Conservation (phyloP, 1,140 invertebrate genomes). For the Carcinoscorpius rotundicauda region DNA sequence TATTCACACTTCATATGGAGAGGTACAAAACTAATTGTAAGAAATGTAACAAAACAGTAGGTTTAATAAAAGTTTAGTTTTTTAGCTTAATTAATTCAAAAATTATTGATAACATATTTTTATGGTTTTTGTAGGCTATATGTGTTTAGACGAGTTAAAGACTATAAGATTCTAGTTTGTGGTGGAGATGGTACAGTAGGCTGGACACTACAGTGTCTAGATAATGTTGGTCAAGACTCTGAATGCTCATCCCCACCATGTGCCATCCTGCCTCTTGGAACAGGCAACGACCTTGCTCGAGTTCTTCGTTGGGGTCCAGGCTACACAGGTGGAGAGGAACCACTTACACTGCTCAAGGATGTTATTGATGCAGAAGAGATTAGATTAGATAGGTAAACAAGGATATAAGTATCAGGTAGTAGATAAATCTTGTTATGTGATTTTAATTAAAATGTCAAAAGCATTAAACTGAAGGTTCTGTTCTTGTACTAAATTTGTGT, state of each 20-base stretch:
- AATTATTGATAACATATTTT: background rate
- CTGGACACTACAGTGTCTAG: slow-evolving; percentile 97
- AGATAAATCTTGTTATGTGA: no score
- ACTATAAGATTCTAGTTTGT: slow-evolving; percentile 98
- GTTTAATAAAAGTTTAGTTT: no score
- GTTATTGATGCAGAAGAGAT: slow-evolving; percentile 99
- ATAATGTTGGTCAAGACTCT: slow-evolving; percentile 96
- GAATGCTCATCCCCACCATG: slow-evolving; percentile 96
- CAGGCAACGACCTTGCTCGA: slow-evolving; percentile 91
- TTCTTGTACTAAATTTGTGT: no score
- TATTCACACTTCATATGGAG: no score
- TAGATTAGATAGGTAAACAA: slow-evolving; percentile 79
- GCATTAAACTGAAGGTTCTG: no score
- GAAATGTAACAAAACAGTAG: no score
- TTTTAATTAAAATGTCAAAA: no score
- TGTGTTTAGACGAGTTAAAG: slow-evolving; percentile 94
- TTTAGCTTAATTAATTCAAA: no score
- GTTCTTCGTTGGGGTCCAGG: slow-evolving; percentile 95
- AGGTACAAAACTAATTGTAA: no score
- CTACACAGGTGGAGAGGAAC: slow-evolving; percentile 95
- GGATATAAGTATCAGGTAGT: no score
- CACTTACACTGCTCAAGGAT: slow-evolving; percentile 84
- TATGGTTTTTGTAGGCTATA: slow-evolving; percentile 56
- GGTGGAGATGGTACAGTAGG: slow-evolving; percentile 99
- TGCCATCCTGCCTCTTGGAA: slow-evolving; percentile 95